Evolutionary conservation across 2,888 invertebrate genomes (phyloP), one percentile per base, ranked within the genome.

Genomic region (Nysson spinosus): DNA sequence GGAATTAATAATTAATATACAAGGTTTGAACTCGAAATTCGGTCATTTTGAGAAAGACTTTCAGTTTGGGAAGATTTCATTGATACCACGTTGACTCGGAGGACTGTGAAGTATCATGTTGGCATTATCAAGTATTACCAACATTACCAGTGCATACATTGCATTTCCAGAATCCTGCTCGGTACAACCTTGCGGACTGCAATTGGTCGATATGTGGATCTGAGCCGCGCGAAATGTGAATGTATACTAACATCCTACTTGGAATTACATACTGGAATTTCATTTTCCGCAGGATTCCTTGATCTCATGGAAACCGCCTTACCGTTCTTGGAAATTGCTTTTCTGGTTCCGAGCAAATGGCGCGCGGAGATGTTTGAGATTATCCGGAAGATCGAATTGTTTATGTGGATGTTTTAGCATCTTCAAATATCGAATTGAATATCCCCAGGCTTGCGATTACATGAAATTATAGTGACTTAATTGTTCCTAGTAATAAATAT

Each of bases 231-330:
- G 11, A 54, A 43, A 40, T 28, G 34, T 19, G 20, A 28, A 47
- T 40, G 37, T 58, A 28, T 26, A 40, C 58, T 67, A 66, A 67
- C 67, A 52, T 54, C 55, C 67, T 54, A 43, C 52, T 67, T 66
- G 49, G 60, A 66, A 60, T 67, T 67, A 60, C 44, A 16, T 2
- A 7, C 40, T 24, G 56, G 51, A 65, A 56, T 57, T 66, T 58
- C 66, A 65, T 66, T 52, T 49, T 12, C 24, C 12, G 39, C 24
- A 44, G 50, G 65, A 66, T 65, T 66, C 32, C 51, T 34, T 42
- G 44, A 35, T 14, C 34, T 28, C 20, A 35, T 40, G 24, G 34
- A 3, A 28, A 16, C 26, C 7, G 30, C 43, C 49, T 44, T 37
- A 47, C 49, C 14, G 22, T 16, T 19, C 22, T 9, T 5, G 16